Evolutionary conservation across 2,888 invertebrate genomes (phyloP), one percentile per base, ranked within the genome.

Genomic region (Phrixothrix hirtus): DNA sequence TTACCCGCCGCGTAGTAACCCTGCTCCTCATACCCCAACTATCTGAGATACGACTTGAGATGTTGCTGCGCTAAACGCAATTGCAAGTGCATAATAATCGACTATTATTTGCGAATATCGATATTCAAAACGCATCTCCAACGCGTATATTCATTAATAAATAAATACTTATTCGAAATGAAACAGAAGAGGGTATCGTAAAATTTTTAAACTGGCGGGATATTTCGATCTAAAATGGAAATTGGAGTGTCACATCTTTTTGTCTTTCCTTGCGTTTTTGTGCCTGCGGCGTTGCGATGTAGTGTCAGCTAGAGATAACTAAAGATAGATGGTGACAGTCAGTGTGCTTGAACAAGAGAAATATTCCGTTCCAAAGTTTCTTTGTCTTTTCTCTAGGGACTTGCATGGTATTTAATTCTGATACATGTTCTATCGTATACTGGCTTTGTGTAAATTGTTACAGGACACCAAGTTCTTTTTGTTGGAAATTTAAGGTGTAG

Each of bases 241-340:
- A 75, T 74, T 75, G 73, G 73, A 70, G 72, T 75, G 74, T 75
- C 74, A 73, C 73, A 69, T 75, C 72, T 71, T 74, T 68, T 73
- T 74, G 72, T 74, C 71, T 74, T 72, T 73, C 69, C 63, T 65
- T 62, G 60, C 59, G 62, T 72, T 72, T 71, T 70, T 72, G 68
- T 68, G 65, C 69, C 62, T 58, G 68, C 64, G 68, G 71, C 70
- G 66, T 62, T 61, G 64, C 68, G 68, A 67, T 68, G 65, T 65
- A 68, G 66, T 70, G 70, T 68, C 69, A 67, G 65, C 60, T 58
- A 63, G 70, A 74, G 74, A 74, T 74, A 74, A 74, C 69, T 64
- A 63, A 70, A 71, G 74, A 74, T 70, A 65, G 65, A 74, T 72
- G 72, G 59, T 65, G 70, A 69, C 68, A 70, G 68, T 66, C 67